A percentile compares a stretch with the other conserved stretches of the same genome.
These are phyloP conservation scores for Aleiodes testaceus DNA, from an alignment of 2,888 invertebrate genomes.

Conservation along the genomic window DNA sequence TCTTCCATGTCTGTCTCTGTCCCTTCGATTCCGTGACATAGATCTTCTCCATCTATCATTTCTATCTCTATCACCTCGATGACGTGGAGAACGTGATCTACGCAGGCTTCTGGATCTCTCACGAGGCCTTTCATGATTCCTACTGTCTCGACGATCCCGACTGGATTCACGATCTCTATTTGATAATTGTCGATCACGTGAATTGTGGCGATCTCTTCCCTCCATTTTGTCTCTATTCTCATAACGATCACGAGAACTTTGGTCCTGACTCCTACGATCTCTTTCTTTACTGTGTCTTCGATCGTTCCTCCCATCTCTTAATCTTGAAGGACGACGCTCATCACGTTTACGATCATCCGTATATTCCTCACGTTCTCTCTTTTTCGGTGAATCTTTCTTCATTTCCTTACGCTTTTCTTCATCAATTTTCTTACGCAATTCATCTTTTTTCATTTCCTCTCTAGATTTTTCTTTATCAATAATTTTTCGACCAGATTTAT, in stretches of 20 bases:
- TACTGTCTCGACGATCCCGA: conserved; percentile 66
- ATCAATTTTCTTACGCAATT: conserved; percentile 15
- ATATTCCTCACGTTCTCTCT: conserved; percentile 64
- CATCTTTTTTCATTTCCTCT: conserved; percentile 70
- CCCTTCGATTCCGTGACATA: conserved; percentile 61
- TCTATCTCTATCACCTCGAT: conserved; percentile 63
- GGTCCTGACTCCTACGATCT: conserved; percentile 56
- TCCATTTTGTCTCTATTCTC: conserved; percentile 57
- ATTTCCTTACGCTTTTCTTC: conserved; percentile 72
- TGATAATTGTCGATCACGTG: conserved; percentile 65
- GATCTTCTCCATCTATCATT: conserved; percentile 64
- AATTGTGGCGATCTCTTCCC: conserved; percentile 55
- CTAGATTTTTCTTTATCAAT: conserved; percentile 68
- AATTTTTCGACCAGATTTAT: conserved; percentile 68
- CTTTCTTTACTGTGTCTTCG: conserved; percentile 54
- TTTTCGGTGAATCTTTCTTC: conserved; percentile 69
- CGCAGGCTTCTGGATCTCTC: conserved; percentile 66
- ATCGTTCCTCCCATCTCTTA: conserved; percentile 49
- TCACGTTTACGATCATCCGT: conserved; percentile 64
- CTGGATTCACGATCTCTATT: conserved; percentile 70
- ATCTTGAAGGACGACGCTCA: conserved; percentile 57
- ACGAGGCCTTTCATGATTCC: conserved; percentile 63
- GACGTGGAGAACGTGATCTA: conserved; percentile 67
- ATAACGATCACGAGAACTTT: conserved; percentile 51
- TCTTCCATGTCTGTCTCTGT: conserved; percentile 68